Base-by-base conservation (phyloP, 2,888 invertebrate genomes). In the Synanthedon tipuliformis region DNA sequence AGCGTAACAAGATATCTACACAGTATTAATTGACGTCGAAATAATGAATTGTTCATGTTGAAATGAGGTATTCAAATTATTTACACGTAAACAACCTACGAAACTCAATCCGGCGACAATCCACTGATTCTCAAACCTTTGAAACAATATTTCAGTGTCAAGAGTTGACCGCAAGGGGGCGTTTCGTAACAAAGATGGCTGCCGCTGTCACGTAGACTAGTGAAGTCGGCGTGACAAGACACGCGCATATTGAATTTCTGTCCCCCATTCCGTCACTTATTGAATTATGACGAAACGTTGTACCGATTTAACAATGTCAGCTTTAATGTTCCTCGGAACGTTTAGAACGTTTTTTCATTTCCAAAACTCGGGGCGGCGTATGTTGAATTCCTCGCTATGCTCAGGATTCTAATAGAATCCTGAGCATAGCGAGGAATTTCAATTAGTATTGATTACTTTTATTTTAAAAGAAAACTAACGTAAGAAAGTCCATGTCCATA, bases 201-300 rank as follows among this genome's bases (percentile, higher is more conserved):
- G 49, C 49, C 18, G 45, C 15, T 15, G 34, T 34, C 34, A 34
- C 10, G 34, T 10, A 23, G 18, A 27, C 13, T 41, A 41, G n/a
- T 41, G 4, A 51, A 50, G 48, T 48, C 51, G 54, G 45, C 55
- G 51, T 54, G 60, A 57, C 60, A 52, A 54, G 56, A 59, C 60
- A 55, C 49, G 57, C 50, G 56, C 59, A 57, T 60, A 60, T 60
- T 60, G 56, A 54, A 59, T 57, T 55, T 50, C 50, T 51, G 48
- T 50, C 45, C 41, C 51, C 56, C 59, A 13, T 41, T 52, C 41
- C 50, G 58, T 58, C 52, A 55, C 51, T 54, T 57, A 57, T 57
- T 55, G 57, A 54, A 53, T 51, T 52, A 64, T 62, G 64, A 64
- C 65, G 68, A 70, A 63, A 63, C 68, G 68, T 63, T 57, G 53